A percentile compares a stretch with the other conserved stretches of the same genome.
Conservation (phyloP, 2,888 invertebrate genomes). For the Escarpia spicata region DNA sequence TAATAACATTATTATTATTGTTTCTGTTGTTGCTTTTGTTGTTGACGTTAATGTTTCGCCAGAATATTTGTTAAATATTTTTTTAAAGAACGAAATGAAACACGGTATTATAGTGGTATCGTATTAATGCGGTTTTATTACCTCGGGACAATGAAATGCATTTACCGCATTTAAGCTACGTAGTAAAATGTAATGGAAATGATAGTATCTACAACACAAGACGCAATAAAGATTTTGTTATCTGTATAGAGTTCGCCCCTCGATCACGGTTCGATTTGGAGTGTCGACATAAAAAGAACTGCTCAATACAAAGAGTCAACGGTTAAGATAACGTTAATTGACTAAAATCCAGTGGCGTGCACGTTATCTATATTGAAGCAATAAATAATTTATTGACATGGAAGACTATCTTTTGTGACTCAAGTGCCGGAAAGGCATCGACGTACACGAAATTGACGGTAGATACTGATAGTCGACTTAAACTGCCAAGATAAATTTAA, state of each 20-base stretch:
- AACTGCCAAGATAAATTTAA: background rate
- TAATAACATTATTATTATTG: no score
- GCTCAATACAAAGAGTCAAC: background rate
- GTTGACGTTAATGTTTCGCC: no score
- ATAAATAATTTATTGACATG: background rate
- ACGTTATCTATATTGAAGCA: background rate
- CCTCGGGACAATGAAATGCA: background rate
- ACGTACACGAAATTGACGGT: background rate
- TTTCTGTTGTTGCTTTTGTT: no score
- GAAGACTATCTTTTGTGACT: background rate
- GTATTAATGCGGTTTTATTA: background rate
- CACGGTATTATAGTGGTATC: background rate
- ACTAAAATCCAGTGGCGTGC: background rate
- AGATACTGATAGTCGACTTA: background rate
- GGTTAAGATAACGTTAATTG: background rate
- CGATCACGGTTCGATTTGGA: background rate
- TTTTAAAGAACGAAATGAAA: background rate
- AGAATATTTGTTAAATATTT: no score
- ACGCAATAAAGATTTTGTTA: background rate
- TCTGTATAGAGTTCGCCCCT: background rate
- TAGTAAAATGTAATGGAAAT: background rate
- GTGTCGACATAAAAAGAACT: background rate
- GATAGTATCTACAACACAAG: background rate
- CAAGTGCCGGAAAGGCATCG: background rate
- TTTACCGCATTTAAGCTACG: background rate